These are phyloP conservation scores for Myotis pilosus DNA, from an alignment of 2,797 vertebrate species.

Conservation along the genomic window DNA sequence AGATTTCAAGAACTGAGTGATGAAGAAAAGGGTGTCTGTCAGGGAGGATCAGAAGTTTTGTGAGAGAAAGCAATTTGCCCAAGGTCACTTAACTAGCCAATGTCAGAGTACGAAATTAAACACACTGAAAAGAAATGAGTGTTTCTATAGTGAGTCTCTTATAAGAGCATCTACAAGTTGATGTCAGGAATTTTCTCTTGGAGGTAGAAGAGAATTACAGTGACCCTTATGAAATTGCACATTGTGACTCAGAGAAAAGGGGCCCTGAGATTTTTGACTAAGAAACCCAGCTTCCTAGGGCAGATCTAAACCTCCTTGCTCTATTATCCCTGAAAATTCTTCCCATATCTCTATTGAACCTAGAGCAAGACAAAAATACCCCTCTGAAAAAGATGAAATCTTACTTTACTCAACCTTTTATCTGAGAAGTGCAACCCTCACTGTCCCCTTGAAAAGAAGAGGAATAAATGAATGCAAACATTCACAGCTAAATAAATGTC, in stretches of 20 bases:
- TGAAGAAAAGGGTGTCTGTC: constrained; percentile 62
- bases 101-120: constrained; percentile 69
- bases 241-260: constrained; percentile 62
- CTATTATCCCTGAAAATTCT: constrained; percentile 29
- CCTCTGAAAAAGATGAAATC: not conserved
- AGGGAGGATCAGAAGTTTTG: constrained; percentile 65
- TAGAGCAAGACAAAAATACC: constrained; percentile 20
- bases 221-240: constrained; percentile 66
- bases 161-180: constrained; percentile 52
- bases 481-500: not conserved
- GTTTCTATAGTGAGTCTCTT: constrained; percentile 61
- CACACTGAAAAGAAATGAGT: constrained; percentile 66
- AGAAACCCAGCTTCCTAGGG: not conserved
- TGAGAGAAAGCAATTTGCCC: constrained; percentile 73
- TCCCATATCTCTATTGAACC: not conserved
- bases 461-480: constrained; percentile 35
- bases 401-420: not conserved
- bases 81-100: constrained; percentile 71
- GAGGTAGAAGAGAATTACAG: constrained; percentile 57
- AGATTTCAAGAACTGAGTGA: constrained; percentile 65
- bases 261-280: not conserved
- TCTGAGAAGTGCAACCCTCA: not conserved
- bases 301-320: constrained; percentile 6
- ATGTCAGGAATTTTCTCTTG: constrained; percentile 66
- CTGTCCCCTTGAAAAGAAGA: constrained; percentile 45